phyloP scores from a whole-genome alignment of 1,140 invertebrate genomes.

The Stenopsyche tienmushanensis region DNA sequence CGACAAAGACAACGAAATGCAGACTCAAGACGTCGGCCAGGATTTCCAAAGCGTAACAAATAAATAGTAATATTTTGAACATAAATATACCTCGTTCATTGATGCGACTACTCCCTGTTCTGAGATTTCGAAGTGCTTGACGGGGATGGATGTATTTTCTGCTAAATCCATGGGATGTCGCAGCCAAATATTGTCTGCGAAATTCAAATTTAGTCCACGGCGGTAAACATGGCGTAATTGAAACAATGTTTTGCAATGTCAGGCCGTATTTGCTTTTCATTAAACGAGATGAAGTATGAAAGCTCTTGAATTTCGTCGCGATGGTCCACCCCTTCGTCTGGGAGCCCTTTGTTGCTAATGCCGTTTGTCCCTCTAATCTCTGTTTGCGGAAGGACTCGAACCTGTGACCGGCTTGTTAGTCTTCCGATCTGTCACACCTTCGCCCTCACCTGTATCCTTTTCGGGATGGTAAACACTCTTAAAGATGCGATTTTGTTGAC shows the following conservation, averaged over 20 bases:
- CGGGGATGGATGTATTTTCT: background rate
- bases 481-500: slow-evolving; percentile 16
- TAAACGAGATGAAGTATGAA: slow-evolving; percentile 34
- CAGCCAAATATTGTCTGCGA: too few species aligned
- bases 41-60: too few species aligned
- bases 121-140: too few species aligned
- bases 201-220: too few species aligned
- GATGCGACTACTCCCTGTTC: too few species aligned
- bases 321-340: background rate
- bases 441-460: background rate
- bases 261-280: slow-evolving; percentile 35
- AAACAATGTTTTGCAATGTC: slow-evolving; percentile 5
- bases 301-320: slow-evolving; percentile 13
- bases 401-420: slow-evolving; percentile 25
- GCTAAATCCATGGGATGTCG: background rate
- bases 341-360: background rate
- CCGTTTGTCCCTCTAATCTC: slow-evolving; percentile 29
- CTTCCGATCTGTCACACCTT: slow-evolving; percentile 26
- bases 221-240: too few species aligned
- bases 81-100: too few species aligned
- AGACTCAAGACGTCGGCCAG: too few species aligned
- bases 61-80: too few species aligned
- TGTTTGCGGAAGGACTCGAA: slow-evolving; percentile 36
- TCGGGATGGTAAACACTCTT: too few species aligned
- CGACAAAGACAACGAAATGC: too few species aligned